Evolutionary conservation across 35 echinoderm and acorn worm species (phyloP), one percentile per base, ranked within the genome.

Genomic region (Eucidaris tribuloides): DNA sequence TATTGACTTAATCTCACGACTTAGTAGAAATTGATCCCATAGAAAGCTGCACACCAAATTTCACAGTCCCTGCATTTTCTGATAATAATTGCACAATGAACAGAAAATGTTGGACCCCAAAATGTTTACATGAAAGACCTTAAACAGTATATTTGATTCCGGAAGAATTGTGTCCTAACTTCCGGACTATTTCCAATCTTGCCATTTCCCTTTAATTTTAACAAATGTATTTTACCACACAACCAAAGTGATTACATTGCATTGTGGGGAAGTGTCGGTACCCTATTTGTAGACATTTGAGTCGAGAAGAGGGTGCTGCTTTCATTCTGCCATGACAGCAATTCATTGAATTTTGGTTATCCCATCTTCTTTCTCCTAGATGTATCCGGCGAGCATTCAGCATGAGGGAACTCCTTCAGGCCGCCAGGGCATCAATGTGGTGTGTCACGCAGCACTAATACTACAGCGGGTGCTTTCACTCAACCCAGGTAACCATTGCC

Each of bases 401-500:
- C 81, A 34, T 93, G 43, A 82, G 77, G 48, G 80, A 79, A 9
- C 58, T 93, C 2, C 56, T 88, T 14, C 41, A 81, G 17, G 43
- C 86, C 27, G 71, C 80, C 24, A 76, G 91, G 27, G 15, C 52
- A 71, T 79, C 94, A 97, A 56, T 92, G 89, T 83, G 78, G 0
- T 92, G 19, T 58, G 80, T 46, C 90, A 92, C 58, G 81, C 89
- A 71, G 74, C 77, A 6, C 65, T 97, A 3, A 81, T 97, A 18
- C 66, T 97, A 68, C 89, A 92, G 59, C 17, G 28, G 94, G 94
- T 45, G 50, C 62, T 64, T 89, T 92, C 68, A 97, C 94, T 79
- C 81, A 89, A 50, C 89, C 85, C 57, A 92, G 89, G 94, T 97
- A 81, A 42, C 80, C 39, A 17, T 61, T 31, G 0, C 15, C 35